Conservation (phyloP, 2,113 vertebrate species). For the Aleadryas rufinucha region DNA sequence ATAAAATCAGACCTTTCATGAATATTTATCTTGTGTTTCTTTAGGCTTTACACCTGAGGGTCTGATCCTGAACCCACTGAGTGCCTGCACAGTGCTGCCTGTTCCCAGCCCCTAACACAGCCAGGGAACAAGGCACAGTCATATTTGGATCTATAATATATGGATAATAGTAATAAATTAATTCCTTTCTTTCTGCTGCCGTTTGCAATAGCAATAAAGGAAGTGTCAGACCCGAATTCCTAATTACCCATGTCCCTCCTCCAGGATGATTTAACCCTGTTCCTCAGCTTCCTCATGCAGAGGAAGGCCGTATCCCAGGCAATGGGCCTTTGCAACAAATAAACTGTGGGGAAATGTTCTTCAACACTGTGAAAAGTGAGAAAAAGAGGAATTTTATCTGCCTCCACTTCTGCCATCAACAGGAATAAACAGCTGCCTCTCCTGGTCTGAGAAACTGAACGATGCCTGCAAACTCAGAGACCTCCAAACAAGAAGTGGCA, state of each 20-base stretch:
- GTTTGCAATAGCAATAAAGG: not conserved
- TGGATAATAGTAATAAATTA: not conserved
- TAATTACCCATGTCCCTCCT: not conserved
- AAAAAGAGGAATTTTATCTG: not conserved
- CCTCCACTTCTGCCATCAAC: not conserved
- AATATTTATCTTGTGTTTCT: not conserved
- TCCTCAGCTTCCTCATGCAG: not conserved
- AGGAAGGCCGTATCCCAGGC: not conserved
- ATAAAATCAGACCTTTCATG: not conserved
- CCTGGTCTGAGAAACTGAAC: not conserved
- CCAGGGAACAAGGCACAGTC: rapidly evolving
- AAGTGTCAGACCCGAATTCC: not conserved
- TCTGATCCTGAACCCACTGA: not conserved
- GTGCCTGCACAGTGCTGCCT: not conserved
- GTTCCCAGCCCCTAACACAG: not conserved
- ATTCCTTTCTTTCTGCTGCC: not conserved
- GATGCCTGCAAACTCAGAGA: not conserved
- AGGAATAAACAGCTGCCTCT: not conserved
- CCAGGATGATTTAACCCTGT: rapidly evolving
- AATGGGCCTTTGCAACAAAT: not conserved
- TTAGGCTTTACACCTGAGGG: not conserved
- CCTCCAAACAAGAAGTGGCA: not conserved
- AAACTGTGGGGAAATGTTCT: not conserved
- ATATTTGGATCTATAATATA: rapidly evolving
- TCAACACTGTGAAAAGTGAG: not conserved